phyloP scores from a whole-genome alignment of 53 echinoderm and acorn worm genomes.

The Paelopatides confundens region DNA sequence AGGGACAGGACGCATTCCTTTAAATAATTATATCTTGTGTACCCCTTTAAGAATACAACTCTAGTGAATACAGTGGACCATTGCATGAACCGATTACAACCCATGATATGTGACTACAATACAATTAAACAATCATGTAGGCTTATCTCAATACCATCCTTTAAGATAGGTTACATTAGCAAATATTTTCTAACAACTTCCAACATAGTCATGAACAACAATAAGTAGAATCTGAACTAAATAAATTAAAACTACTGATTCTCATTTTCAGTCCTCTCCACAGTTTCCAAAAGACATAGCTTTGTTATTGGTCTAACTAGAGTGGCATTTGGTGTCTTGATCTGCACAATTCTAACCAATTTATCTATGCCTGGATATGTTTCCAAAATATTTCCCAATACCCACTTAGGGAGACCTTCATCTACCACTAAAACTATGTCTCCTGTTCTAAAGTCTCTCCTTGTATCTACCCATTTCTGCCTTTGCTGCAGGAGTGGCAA shows the following conservation, averaged over 20 bases:
- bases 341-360: constrained; percentile 67
- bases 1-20: too few species aligned
- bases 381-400: constrained; percentile 66
- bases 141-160: too few species aligned
- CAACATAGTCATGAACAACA: too few species aligned
- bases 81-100: not conserved
- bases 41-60: not conserved
- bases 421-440: not conserved
- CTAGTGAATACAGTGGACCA: not conserved
- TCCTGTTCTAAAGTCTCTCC: not conserved
- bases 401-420: constrained; percentile 33
- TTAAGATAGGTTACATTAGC: too few species aligned
- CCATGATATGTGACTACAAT: too few species aligned
- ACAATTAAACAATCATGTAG: too few species aligned
- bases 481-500: not conserved
- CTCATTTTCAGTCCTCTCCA: not conserved
- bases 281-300: constrained; percentile 54
- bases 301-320: constrained; percentile 71
- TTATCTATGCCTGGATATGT: constrained; percentile 60
- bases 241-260: not conserved
- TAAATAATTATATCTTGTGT: too few species aligned
- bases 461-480: not conserved
- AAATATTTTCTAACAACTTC: too few species aligned
- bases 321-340: constrained; percentile 57
- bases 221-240: too few species aligned